Evolutionary conservation across 2,888 invertebrate genomes (phyloP), one percentile per base, ranked within the genome.

Genomic region (Bembecia ichneumoniformis): DNA sequence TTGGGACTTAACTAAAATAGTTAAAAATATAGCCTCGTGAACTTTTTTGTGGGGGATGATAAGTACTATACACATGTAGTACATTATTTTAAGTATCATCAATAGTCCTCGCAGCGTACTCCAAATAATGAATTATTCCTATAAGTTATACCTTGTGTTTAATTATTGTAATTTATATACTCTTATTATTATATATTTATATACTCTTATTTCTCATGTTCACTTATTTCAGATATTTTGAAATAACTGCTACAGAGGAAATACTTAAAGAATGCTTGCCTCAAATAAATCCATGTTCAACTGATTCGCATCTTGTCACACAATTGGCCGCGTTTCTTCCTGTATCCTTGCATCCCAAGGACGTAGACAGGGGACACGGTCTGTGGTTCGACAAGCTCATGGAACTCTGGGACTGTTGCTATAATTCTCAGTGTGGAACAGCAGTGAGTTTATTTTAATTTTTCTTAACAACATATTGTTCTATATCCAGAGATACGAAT

Each of bases 251-350:
- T 0, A 96, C 96, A 0, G 90, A 91, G 74, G 97, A 97, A 79
- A 95, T 98, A 65, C 77, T 98, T 49, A 94, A 93, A 50, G 93
- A 95, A 74, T 90, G 94, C 69, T 88, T 93, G 49, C 97, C 97
- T 0, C 89, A 89, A 59, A 78, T 97, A 49, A 94, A 93, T 66
- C 95, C 95, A 0, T 92, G 93, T 82, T 88, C 90, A 47, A 73
- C 81, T 3, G 81, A 88, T 47, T 82, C 83, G 10, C 89, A 80
- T 51, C 76, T 88, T 11, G 78, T 94, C 51, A 88, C 89, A 54
- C 89, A 91, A 64, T 75, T 96, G 51, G 91, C 93, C 48, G 79
- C 91, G 49, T 96, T 97, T 76, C 80, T 97, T 57, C 96, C 96
- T 0, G 90, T 93, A 13, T 80, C 88, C n/a, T 77, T 94, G 50